A percentile compares a stretch with the other conserved stretches of the same genome.
These are phyloP conservation scores for Alcis repandata DNA, from an alignment of 2,888 invertebrate species.

Conservation along the genomic window DNA sequence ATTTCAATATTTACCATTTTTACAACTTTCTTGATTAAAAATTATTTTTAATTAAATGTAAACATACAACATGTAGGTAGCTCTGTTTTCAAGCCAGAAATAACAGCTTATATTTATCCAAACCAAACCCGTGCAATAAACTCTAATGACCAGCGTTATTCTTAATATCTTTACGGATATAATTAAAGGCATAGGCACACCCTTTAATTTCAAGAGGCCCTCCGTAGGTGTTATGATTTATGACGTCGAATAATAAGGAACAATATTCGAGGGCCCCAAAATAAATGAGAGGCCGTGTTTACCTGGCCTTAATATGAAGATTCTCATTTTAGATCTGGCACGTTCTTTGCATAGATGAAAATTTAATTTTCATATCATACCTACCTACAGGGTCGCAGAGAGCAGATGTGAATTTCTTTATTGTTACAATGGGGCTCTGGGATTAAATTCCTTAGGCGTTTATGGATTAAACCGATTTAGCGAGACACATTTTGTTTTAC, in stretches of 20 bases:
- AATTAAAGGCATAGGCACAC: constrained; percentile 42
- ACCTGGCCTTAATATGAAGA: constrained; percentile 75
- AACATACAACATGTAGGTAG: no score
- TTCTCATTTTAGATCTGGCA: constrained; percentile 74
- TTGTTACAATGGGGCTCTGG: constrained; percentile 27
- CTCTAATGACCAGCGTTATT: constrained; percentile 40
- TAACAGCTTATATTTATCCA: constrained; percentile 21
- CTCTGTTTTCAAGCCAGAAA: no score
- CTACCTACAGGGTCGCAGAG: constrained; percentile 26
- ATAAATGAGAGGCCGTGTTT: constrained; percentile 69
- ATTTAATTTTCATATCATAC: constrained; percentile 69
- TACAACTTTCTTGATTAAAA: no score
- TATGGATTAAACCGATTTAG: constrained; percentile 15
- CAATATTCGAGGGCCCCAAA: constrained; percentile 66
- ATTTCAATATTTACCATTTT: no score
- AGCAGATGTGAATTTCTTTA: constrained; percentile 40
- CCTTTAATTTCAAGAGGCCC: constrained; percentile 39
- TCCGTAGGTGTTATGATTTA: constrained; percentile 68
- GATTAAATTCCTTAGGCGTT: constrained; percentile 34
- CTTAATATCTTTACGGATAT: constrained; percentile 47
- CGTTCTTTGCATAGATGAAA: constrained; percentile 67
- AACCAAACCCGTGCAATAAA: constrained; percentile 32
- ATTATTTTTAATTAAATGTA: no score
- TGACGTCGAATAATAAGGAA: constrained; percentile 70
- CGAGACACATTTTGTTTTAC: neutral